Evolutionary conservation across 2,113 vertebrate genomes (phyloP).

Genomic region (Hemiscyllium ocellatum): DNA sequence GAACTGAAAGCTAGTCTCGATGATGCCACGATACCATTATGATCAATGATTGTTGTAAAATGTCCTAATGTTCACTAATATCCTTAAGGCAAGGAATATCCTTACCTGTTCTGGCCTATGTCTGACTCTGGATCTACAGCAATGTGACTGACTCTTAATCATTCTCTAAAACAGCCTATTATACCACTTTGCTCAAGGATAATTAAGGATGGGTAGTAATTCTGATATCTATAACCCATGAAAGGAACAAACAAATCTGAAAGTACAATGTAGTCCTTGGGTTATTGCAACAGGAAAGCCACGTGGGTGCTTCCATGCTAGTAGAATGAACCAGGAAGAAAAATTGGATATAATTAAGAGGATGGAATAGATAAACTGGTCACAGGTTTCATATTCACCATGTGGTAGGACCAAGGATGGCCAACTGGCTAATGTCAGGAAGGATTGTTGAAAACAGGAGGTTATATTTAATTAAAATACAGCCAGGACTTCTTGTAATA

Average conservation of each 20-base stretch:
- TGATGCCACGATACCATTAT: too few relatives aligned
- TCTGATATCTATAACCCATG: too few relatives aligned
- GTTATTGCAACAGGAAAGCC: not conserved
- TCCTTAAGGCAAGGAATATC: too few relatives aligned
- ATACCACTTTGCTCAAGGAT: too few relatives aligned
- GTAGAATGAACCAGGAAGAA: not conserved
- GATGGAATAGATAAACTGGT: not conserved
- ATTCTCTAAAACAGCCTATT: too few relatives aligned
- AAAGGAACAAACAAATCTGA: not conserved
- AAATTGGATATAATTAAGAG: not conserved
- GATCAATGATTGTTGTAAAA: too few relatives aligned
- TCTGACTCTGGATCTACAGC: too few relatives aligned
- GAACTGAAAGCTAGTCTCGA: too few relatives aligned
- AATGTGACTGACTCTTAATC: too few relatives aligned
- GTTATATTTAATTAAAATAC: not conserved
- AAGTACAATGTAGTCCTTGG: not conserved
- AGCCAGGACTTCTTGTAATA: not conserved
- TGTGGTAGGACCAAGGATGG: not conserved
- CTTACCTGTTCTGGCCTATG: too few relatives aligned
- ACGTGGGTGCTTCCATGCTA: not conserved
- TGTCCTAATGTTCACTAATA: too few relatives aligned
- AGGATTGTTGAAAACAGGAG: not conserved
- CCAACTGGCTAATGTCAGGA: not conserved
- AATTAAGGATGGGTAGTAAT: too few relatives aligned
- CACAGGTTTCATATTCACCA: not conserved